Conservation (phyloP, 2,797 vertebrate species). For the Manis javanica region DNA sequence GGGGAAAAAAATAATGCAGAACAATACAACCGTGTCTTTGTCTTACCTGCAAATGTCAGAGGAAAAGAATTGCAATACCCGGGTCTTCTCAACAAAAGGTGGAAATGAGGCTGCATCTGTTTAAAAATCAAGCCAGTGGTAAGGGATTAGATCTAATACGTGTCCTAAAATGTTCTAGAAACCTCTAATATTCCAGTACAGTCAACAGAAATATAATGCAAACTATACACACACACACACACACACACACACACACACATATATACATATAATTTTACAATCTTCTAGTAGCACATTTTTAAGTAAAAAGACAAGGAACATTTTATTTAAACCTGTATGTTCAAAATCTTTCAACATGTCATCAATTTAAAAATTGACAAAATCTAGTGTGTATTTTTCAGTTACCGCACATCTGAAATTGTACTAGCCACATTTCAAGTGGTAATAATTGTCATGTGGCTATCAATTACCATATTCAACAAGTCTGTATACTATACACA, state of each 20-base stretch:
- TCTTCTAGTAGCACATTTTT: background rate
- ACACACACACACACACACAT: background rate
- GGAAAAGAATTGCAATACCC: slow-evolving; percentile 92
- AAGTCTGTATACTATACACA: background rate
- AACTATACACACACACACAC: background rate
- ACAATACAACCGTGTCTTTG: background rate
- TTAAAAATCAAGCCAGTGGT: slow-evolving; percentile 57
- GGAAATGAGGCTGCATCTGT: slow-evolving; percentile 94
- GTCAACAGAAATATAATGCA: background rate
- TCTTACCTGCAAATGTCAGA: slow-evolving; percentile 97
- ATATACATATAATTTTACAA: background rate
- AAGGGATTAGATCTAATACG: background rate
- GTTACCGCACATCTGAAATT: background rate
- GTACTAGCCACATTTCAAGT: background rate
- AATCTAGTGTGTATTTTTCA: background rate
- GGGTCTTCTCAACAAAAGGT: slow-evolving; percentile 91
- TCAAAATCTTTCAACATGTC: background rate
- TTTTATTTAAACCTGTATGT: background rate
- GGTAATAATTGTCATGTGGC: background rate
- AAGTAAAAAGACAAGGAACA: background rate
- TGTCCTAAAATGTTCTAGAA: background rate
- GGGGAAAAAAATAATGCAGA: background rate
- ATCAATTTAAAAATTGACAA: background rate
- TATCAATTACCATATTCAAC: background rate
- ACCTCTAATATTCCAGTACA: background rate